A percentile compares a stretch with the other conserved stretches of the same genome.
These are phyloP conservation scores for Paguma larvata DNA, from an alignment of 2,797 vertebrate species.

Conservation along the genomic window DNA sequence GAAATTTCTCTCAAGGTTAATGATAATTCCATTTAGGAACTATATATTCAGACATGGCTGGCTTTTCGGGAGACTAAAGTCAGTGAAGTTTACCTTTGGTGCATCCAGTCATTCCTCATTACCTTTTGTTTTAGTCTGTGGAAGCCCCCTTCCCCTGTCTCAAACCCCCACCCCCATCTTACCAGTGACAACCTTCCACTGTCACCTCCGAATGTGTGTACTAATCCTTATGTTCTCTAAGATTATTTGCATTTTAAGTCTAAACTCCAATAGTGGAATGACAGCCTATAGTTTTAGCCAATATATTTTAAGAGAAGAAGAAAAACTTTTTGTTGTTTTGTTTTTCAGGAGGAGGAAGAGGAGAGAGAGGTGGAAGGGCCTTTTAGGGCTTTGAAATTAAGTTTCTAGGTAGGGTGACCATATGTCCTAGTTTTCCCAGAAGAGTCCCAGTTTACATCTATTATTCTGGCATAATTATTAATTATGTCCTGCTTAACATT, in stretches of 20 bases:
- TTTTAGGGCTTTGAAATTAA: not conserved
- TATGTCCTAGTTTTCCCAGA: not conserved
- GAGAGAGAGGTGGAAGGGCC: rapidly evolving
- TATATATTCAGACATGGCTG: not conserved
- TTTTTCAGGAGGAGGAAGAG: not conserved
- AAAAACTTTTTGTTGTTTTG: not conserved
- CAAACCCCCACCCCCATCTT: not conserved
- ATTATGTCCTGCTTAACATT: conserved; percentile 29
- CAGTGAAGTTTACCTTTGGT: not conserved
- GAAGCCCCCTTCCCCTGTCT: rapidly evolving
- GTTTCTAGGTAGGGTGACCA: not conserved
- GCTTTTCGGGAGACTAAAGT: conserved; percentile 11
- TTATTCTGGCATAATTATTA: conserved; percentile 62
- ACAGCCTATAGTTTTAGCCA: not conserved
- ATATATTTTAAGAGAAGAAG: not conserved
- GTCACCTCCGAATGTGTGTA: not conserved
- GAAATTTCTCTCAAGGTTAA: conserved; percentile 78
- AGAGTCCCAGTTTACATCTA: not conserved
- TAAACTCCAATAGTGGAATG: not conserved
- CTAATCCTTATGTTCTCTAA: not conserved
- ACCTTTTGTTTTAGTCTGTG: not conserved
- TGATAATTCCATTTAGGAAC: conserved; percentile 60
- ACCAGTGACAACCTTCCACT: not conserved
- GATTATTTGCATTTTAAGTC: not conserved
- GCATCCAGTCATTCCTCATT: not conserved